Base-by-base conservation (phyloP, 1,140 invertebrate genomes). In the Solenopsis invicta region DNA sequence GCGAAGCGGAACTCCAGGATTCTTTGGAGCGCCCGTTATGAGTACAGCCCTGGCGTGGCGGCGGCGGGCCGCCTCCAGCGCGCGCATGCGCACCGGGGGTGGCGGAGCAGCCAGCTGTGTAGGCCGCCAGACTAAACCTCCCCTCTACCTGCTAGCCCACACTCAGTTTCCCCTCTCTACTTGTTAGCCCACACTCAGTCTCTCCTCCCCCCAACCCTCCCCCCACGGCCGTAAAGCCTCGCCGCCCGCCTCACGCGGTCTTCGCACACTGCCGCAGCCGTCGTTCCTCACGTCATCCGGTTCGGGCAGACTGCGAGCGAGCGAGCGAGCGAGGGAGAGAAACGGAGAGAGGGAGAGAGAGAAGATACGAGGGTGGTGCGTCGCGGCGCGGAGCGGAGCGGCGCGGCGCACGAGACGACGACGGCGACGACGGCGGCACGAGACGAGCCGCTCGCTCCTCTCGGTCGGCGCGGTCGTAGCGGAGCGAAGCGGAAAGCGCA, bases 281-380 rank as follows among this genome's bases (percentile, higher is more conserved):
- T 92, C 89, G 93, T 93, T 93, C 91, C 92, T 94, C 93, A 91
- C 93, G 93, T 93, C 92, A 94, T 93, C 92, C 91, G 82, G 59
- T 80, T 81, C 37, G 13, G 13, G 24, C 37, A 16, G 54, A 48
- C 24, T 21, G 77, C 24, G 52, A n/a, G 76, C 10, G 86, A 48
- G 78, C 21, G 61, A 89, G 90, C 91, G 77, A 64, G 56, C 0
- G 41, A 78, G 62, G 2, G 21, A 67, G 89, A 87, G n/a, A n/a
- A n/a, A n/a, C n/a, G n/a, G 89, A 62, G 76, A 90, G 88, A 89
- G 87, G 91, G 2, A 16, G n/a, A 41, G 54, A 76, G 52, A 61
- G 37, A 59, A 45, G 16, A 77, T 62, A 62, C 56, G 10, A 91
- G 88, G 88, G 87, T 82, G 69, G 69, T 50, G 80, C 80, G 80